phyloP scores from a whole-genome alignment of 2,888 invertebrate species.

The Troglohyphantes excavatus region DNA sequence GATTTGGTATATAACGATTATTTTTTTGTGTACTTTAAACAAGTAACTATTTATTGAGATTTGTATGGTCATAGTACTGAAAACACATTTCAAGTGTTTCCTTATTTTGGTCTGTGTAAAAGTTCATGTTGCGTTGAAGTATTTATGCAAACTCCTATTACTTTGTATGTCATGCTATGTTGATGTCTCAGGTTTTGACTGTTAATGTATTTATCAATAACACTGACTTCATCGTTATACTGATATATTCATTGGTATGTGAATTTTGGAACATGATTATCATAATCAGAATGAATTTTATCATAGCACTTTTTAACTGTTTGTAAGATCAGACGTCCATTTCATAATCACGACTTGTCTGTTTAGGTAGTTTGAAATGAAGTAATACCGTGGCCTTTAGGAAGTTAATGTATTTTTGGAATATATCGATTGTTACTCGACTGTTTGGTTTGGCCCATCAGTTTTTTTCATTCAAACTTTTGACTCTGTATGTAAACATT shows the following conservation, averaged over 20 bases:
- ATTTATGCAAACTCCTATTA: neutral
- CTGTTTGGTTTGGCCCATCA: neutral
- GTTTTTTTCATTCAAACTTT: neutral
- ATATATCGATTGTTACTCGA: constrained; percentile 17
- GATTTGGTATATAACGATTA: constrained; percentile 2
- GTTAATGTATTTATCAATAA: no score
- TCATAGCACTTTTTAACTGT: neutral
- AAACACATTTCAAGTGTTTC: neutral
- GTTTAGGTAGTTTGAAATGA: neutral
- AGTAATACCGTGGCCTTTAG: constrained; percentile 7
- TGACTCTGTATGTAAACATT: neutral
- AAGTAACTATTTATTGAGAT: neutral
- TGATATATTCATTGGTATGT: neutral
- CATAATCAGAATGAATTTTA: neutral
- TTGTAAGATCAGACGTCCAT: neutral
- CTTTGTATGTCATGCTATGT: neutral
- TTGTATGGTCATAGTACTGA: neutral
- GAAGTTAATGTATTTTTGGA: constrained; percentile 28
- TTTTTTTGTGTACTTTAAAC: neutral
- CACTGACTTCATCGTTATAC: neutral
- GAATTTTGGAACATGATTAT: neutral
- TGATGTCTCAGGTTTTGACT: no score
- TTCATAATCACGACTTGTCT: neutral
- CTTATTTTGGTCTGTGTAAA: neutral
- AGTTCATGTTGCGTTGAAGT: no score